Base-by-base conservation (phyloP, 2,113 vertebrate genomes). In the Heteronetta atricapilla region DNA sequence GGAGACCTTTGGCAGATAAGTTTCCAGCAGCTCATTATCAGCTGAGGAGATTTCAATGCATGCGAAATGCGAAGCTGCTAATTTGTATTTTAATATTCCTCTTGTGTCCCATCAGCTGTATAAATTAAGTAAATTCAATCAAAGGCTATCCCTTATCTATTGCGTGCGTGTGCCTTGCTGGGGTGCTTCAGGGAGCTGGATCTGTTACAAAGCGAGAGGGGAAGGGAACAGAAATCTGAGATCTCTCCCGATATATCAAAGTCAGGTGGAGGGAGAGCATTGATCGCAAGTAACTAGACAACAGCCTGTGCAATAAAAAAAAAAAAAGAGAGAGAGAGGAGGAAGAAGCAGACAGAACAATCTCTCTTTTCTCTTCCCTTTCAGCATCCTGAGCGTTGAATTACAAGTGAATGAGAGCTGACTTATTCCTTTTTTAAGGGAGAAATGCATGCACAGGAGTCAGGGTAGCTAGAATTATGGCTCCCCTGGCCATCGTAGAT, bases 21-120 rank as follows among this genome's bases (percentile, higher is more conserved):
- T 91, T 97, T 93, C 77, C 92, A 88, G 69, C 81, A 86, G 83
- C 95, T 94, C 64, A 42, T 94, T 96, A 94, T 94, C 94, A 96
- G 82, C 89, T 16, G 76, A 56, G 78, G 66, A 92, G 89, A 93
- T 96, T 97, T 90, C 96, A 74, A 59, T 83, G 88, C 73, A 56
- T 22, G 81, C 74, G 91, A 96, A 97, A 94, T 82, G 88, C 16
- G 90, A 96, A 94, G 88, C 96, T 44, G 81, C 95, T 97, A 96
- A 97, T 97, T 97, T 94, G 91, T 95, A 92, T 94, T 94, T 97
- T 97, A 95, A 97, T 97, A 96, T 96, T 93, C 90, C 96, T 96
- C 91, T 46, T 14, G 94, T 92, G 96, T 90, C 94, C 90, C 86
- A 59, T 95, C 46, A 11, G 52, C 84, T 4, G 1, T 93, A 95